Base-by-base conservation (phyloP, 2,888 invertebrate genomes). In the Dioctria rufipes region DNA sequence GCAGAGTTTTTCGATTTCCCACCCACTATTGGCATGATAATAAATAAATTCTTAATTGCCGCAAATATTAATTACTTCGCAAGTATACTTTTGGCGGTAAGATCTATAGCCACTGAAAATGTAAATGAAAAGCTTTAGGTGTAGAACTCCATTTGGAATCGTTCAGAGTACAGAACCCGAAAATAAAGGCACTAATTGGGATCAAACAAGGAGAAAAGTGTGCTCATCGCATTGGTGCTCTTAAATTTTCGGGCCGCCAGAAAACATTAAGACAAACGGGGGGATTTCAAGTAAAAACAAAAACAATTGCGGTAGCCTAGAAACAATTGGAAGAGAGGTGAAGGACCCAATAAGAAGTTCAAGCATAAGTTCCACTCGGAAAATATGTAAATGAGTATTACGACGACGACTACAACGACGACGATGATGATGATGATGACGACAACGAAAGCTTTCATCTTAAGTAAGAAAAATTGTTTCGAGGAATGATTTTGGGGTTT, bases 401-500 rank as follows among this genome's bases (percentile, higher is more conserved):
- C 39, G 73, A 60, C 58, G 25, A 25, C 25, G 25, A 25, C 25
- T 0, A 25, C 25, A 1, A 25, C 25, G 25, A 25, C 25, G 25
- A 25, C 25, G 25, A 25, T 25, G 25, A 25, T 25, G 25, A 25
- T 25, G 25, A 25, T 25, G 25, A 25, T 25, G 25, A 25, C 25
- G 25, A 25, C 25, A 25, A 25, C 25, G 49, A 73, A 60, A 73
- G 73, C 73, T 58, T 51, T 40, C 42, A 42, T 13, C 73, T 73
- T 73, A 73, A 73, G 73, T 73, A 58, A 73, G 73, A 73, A 73
- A 73, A 73, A 73, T 73, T 73, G 73, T 73, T 73, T 73, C 43
- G 39, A 73, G 73, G 73, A 73, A 73, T 73, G 73, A 73, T 73
- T 73, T 73, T 13, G 73, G 73, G 73, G 58, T 73, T 73, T 73